These are phyloP conservation scores for Urechis unicinctus DNA, from an alignment of 2,888 invertebrate species.

Conservation along the genomic window DNA sequence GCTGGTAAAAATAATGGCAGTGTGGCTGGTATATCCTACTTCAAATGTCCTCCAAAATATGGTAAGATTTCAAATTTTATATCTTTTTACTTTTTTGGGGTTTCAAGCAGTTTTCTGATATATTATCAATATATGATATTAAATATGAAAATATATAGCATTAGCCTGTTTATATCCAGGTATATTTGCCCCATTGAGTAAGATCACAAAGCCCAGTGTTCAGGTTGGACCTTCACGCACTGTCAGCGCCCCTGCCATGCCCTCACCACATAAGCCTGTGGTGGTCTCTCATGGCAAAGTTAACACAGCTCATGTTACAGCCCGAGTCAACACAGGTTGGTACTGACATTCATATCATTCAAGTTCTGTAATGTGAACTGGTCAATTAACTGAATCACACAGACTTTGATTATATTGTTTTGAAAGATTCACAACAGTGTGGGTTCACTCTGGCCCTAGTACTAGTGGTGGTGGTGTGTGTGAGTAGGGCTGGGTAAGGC, in stretches of 20 bases:
- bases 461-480: too few relatives aligned
- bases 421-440: too few relatives aligned
- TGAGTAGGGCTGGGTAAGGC: not conserved
- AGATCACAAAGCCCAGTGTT: constrained; percentile 45
- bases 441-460: too few relatives aligned
- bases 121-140: not conserved
- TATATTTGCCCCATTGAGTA: constrained; percentile 53
- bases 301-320: constrained; percentile 51
- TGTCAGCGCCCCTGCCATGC: not conserved
- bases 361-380: not conserved
- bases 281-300: constrained; percentile 25
- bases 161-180: constrained; percentile 29
- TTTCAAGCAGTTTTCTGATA: not conserved
- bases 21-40: constrained; percentile 51
- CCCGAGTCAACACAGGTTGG: constrained; percentile 51
- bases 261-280: not conserved
- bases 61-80: constrained; percentile 33
- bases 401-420: too few relatives aligned
- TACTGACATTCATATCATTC: not conserved
- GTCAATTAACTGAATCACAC: too few relatives aligned
- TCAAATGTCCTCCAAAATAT: constrained; percentile 50
- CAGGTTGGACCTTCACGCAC: not conserved
- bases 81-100: not conserved
- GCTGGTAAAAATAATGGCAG: constrained; percentile 55
- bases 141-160: not conserved